Evolutionary conservation across 1,140 invertebrate species (phyloP), one percentile per base, ranked within the genome.

Genomic region (Oreohelix idahoensis): DNA sequence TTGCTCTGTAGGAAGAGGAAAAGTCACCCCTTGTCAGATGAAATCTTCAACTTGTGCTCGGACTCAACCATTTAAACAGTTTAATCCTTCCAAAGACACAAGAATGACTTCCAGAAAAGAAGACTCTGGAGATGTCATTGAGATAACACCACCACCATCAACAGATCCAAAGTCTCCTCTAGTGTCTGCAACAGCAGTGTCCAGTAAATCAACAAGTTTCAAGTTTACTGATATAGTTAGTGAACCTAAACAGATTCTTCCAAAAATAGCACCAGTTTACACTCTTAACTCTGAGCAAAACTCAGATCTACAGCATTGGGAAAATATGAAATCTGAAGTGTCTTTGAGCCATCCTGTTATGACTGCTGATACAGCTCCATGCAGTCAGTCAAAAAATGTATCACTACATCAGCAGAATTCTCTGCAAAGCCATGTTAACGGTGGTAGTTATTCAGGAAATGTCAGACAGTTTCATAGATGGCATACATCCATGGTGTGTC

Each of bases 401-500:
- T 8, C 42, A 51, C 1, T 17, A 17, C 23, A 77, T 10, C 49
- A 53, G 35, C 42, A 77, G 29, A 81, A 0, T 29, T 81, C 39
- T n/a, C 42, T 17, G 4, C 39, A 39, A 10, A 26, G 36, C 23
- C 15, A n/a, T 63, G 36, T 53, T 11, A 71, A 39, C 15, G n/a
- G 29, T 39, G 66, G 36, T 26, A 39, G 38, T 45, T n/a, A 17
- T 80, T 8, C 35, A 8, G 39, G 29, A 13, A 38, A 23, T 39
- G 11, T 35, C 76, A 42, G 63, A 39, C 84, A 53, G 32, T 20
- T 20, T 35, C 75, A 66, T n/a, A 83, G 84, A 23, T 91, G 89
- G 90, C 88, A 89, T 53, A 89, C 87, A 51, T 88, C 89, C 53
- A 89, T 89, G 87, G 88, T 90, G 23, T 90, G 90, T 83, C 79